Conservation (phyloP, 1,140 invertebrate species). For the Musca domestica region DNA sequence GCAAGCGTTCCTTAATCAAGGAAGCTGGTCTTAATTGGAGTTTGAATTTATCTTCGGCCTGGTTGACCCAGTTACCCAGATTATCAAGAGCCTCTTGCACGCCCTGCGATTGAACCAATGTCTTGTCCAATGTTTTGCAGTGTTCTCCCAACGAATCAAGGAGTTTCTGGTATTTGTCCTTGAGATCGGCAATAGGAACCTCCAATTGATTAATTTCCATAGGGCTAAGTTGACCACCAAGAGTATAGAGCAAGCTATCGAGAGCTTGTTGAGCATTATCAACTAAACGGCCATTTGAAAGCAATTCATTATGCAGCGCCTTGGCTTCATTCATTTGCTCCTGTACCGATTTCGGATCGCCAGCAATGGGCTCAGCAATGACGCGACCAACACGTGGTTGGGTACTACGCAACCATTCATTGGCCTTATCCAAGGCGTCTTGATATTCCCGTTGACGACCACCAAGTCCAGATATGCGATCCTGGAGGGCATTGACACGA, state of each 20-base stretch:
- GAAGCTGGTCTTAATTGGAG: conserved; percentile 78
- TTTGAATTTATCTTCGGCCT: conserved; percentile 81
- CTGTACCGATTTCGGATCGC: conserved; percentile 83
- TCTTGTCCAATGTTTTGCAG: conserved; percentile 83
- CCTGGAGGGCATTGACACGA: conserved; percentile 78
- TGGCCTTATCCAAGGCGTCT: conserved; percentile 79
- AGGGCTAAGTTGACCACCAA: conserved; percentile 78
- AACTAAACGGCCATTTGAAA: conserved; percentile 79
- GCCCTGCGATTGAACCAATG: conserved; percentile 89
- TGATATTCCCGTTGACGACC: conserved; percentile 78
- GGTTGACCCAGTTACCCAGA: conserved; percentile 79
- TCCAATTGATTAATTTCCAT: conserved; percentile 76
- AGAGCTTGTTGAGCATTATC: conserved; percentile 70
- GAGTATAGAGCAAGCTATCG: conserved; percentile 67
- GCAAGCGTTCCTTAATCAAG: conserved; percentile 81
- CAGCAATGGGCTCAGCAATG: conserved; percentile 77
- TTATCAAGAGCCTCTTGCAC: conserved; percentile 88
- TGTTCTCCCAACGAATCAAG: conserved; percentile 69
- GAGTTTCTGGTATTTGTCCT: conserved; percentile 75
- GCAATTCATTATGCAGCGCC: conserved; percentile 80
- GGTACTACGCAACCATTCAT: conserved; percentile 77
- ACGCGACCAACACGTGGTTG: conserved; percentile 74
- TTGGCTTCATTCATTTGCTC: conserved; percentile 84
- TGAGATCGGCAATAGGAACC: conserved; percentile 72
- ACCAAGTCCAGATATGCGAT: conserved; percentile 72